These are phyloP conservation scores for Vireo altiloquus DNA, from an alignment of 2,113 vertebrate species.

Conservation along the genomic window DNA sequence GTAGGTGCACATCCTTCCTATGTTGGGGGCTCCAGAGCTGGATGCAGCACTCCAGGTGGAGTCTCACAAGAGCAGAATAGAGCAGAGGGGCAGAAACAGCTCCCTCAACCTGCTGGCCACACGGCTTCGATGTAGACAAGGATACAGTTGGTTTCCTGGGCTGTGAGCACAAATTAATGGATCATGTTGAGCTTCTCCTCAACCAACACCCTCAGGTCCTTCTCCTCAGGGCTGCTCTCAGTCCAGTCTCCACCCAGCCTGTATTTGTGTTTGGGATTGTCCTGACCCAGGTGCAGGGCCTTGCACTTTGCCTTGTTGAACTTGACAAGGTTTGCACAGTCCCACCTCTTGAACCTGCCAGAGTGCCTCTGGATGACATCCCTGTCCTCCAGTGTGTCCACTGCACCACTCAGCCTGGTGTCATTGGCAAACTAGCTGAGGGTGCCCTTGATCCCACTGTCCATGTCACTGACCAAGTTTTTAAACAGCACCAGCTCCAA, in stretches of 20 bases:
- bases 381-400: too few species aligned
- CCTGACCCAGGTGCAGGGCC: background rate
- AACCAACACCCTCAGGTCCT: background rate
- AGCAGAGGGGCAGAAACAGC: background rate
- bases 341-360: background rate
- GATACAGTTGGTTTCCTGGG: background rate
- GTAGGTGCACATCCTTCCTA: background rate
- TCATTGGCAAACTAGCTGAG: background rate
- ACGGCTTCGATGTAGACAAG: accelerated
- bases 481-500: background rate
- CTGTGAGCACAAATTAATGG: accelerated
- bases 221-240: background rate
- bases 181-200: background rate
- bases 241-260: background rate
- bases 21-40: background rate
- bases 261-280: background rate
- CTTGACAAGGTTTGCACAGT: background rate
- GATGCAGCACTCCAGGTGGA: background rate
- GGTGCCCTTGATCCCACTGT: background rate
- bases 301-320: background rate
- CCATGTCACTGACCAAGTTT: background rate
- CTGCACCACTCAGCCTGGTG: background rate
- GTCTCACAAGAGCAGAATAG: background rate
- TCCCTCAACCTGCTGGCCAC: background rate
- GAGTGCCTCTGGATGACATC: background rate